These are phyloP conservation scores for Phataginus tricuspis DNA, from an alignment of 2,797 vertebrate species.

Conservation along the genomic window DNA sequence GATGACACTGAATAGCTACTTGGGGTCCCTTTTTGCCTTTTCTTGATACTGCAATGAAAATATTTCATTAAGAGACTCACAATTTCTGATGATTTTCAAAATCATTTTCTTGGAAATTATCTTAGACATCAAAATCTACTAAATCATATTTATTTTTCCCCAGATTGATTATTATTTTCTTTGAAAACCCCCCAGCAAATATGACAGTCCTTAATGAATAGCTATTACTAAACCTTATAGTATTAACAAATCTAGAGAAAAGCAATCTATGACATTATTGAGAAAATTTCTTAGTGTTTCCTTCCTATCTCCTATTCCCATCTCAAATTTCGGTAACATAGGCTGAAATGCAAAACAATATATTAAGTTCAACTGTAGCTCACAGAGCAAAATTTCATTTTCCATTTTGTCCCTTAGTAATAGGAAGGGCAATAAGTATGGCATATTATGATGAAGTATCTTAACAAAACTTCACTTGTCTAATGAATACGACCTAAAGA, in stretches of 20 bases:
- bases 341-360: conserved; percentile 24
- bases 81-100: background rate
- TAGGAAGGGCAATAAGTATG: background rate
- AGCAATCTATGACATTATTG: background rate
- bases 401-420: background rate
- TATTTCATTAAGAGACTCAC: background rate
- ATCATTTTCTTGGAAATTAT: conserved; percentile 1
- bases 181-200: background rate
- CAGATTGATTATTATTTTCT: background rate
- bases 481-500: background rate
- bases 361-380: background rate
- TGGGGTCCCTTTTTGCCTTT: background rate
- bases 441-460: background rate
- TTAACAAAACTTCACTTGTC: background rate
- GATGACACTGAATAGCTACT: background rate
- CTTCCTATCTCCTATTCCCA: background rate
- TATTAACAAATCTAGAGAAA: conserved; percentile 13
- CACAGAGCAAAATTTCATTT: conserved; percentile 29
- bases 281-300: background rate
- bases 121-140: background rate
- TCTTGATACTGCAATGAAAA: background rate
- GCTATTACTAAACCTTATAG: background rate
- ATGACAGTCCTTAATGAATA: background rate
- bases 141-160: conserved; percentile 11
- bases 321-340: background rate